Evolutionary conservation across 2,113 vertebrate species (phyloP), one percentile per base, ranked within the genome.

Genomic region (Nycticebus coucang): DNA sequence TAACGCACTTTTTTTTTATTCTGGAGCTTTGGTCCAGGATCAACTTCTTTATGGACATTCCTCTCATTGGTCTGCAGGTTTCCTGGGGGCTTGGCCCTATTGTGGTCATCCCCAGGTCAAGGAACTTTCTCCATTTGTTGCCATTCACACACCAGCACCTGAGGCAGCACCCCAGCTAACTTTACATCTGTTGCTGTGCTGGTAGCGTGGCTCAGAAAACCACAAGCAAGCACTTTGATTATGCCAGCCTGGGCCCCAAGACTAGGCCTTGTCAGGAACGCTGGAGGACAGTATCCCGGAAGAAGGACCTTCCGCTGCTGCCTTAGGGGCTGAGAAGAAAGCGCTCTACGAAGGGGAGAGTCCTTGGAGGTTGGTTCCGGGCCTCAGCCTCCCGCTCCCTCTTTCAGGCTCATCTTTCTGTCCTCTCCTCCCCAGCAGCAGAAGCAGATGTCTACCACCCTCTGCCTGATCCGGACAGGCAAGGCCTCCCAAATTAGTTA

Each of bases 121-220:
- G 18, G 86, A 68, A 35, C 30, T 89, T 26, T 35, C 15, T 45
- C 11, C 4, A 1, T 93, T 59, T 69, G 53, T 80, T 91, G 92
- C 81, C 50, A n/a, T 82, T 59, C 26, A 60, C 30, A 71, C 68
- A 59, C 15, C 24, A 89, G 35, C 71, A 57, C 8, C 55, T 53
- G 14, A 13, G 45, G 7, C 1, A 33, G 15, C 50, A 59, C 35
- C 22, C 26, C 45, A 26, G 45, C 18, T 60, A 74, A 60, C 68
- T 74, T 30, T 26, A 12, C 18, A 55, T 9, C 22, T 50, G 33
- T 19, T 77, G 69, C 30, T 35, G 45, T 13, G 71, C 45, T 90
- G 53, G 33, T 18, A 60, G 4, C 60, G 66, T 80, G 30, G 41
- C 28, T 94, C 75, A 45, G 96, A 79, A 93, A 89, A 72, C 87